phyloP scores from a whole-genome alignment of 92 coral and sea anemone species.

The Galaxea fascicularis region DNA sequence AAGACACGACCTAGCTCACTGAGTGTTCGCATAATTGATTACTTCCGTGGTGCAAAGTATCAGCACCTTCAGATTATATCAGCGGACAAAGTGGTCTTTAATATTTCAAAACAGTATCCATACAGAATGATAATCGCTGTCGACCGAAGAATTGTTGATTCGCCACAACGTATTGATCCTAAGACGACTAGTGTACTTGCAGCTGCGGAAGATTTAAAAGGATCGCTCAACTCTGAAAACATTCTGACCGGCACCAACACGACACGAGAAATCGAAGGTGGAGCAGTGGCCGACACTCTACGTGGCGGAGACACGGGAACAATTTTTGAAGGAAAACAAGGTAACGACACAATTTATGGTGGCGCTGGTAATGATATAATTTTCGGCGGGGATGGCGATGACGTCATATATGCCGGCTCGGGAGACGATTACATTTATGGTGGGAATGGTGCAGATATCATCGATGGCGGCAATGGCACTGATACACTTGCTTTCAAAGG shows the following conservation, averaged over 20 bases:
- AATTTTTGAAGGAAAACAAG: no score
- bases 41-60: slow-evolving; percentile 32
- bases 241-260: slow-evolving; percentile 18
- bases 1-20: slow-evolving; percentile 49
- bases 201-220: no score
- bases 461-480: no score
- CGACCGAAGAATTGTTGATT: slow-evolving; percentile 11
- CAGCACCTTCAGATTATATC: slow-evolving; percentile 35
- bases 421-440: no score
- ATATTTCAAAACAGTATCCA: slow-evolving; percentile 34
- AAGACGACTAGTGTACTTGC: background rate
- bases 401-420: no score
- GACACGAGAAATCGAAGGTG: slow-evolving; percentile 41
- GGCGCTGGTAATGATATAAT: no score
- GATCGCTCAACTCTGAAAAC: slow-evolving; percentile 10
- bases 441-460: no score
- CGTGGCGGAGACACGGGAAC: slow-evolving; percentile 35
- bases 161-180: slow-evolving; percentile 17
- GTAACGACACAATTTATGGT: no score
- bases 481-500: slow-evolving; percentile 62
- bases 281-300: slow-evolving; percentile 35
- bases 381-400: no score
- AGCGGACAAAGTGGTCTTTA: slow-evolving; percentile 43
- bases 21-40: slow-evolving; percentile 32
- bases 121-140: slow-evolving; percentile 30